These are phyloP conservation scores for Meteorus colon DNA, from an alignment of 2,888 invertebrate species.

Conservation along the genomic window DNA sequence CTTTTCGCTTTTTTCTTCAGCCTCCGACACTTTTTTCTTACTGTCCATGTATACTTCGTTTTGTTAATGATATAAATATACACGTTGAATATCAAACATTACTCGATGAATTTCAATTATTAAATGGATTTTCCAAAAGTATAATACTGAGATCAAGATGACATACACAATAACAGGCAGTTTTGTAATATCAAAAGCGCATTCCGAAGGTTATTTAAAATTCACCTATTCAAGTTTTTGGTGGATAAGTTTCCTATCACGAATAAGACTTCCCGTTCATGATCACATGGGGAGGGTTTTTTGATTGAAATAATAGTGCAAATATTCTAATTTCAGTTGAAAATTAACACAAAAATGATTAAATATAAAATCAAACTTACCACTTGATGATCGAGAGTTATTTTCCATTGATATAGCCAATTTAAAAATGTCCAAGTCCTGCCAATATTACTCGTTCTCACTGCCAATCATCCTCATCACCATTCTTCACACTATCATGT, in stretches of 20 bases:
- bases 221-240: no score
- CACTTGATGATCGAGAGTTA: not conserved
- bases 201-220: no score
- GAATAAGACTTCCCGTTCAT: no score
- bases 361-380: not conserved
- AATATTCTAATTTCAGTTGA: not conserved
- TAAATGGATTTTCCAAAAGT: no score
- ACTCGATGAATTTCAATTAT: no score
- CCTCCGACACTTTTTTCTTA: slow-evolving; percentile 12
- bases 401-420: not conserved
- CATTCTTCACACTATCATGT: slow-evolving; percentile 19
- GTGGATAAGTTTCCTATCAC: no score
- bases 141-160: no score
- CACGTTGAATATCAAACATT: not conserved
- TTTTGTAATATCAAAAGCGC: no score
- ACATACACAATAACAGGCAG: not conserved
- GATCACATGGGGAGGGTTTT: no score
- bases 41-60: not conserved
- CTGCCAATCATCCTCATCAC: slow-evolving; percentile 18
- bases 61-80: not conserved
- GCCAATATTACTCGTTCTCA: slow-evolving; percentile 4
- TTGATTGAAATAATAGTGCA: no score
- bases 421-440: not conserved
- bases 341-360: not conserved
- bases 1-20: slow-evolving; percentile 35